Evolutionary conservation across 2,888 invertebrate genomes (phyloP).

Genomic region (Prosopocoilus inquinatus): DNA sequence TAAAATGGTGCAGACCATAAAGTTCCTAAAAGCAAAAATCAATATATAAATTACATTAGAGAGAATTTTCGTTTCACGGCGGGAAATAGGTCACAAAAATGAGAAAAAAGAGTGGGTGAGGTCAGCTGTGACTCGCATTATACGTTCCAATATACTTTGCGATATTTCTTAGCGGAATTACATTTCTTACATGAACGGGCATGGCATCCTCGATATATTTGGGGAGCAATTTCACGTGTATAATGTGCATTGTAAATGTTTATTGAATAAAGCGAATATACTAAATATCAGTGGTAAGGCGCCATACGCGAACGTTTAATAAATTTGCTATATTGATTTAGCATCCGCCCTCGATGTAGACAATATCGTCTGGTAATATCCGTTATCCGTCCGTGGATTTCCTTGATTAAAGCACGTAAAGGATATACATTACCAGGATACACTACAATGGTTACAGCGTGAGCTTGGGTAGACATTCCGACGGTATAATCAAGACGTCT

Average conservation of each 20-base stretch:
- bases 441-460: conserved; percentile 33
- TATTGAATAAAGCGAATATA: background rate
- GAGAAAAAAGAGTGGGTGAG: too few species aligned
- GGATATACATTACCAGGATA: conserved; percentile 40
- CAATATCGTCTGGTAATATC: conserved; percentile 44
- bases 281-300: background rate
- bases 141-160: too few species aligned
- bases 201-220: background rate
- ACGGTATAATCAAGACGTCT: conserved; percentile 14
- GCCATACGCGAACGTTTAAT: conserved; percentile 24
- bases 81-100: too few species aligned
- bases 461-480: conserved; percentile 28
- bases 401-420: conserved; percentile 47
- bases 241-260: background rate
- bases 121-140: too few species aligned
- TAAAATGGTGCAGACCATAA: too few species aligned
- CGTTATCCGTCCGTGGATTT: conserved; percentile 35
- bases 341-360: conserved; percentile 35
- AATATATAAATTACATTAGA: too few species aligned
- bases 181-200: too few species aligned
- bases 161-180: too few species aligned
- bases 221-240: background rate
- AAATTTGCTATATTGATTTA: conserved; percentile 40
- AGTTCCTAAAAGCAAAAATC: too few species aligned
- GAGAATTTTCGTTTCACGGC: too few species aligned